Base-by-base conservation (phyloP, 2,888 invertebrate species). In the Tubiluchus corallicola region DNA sequence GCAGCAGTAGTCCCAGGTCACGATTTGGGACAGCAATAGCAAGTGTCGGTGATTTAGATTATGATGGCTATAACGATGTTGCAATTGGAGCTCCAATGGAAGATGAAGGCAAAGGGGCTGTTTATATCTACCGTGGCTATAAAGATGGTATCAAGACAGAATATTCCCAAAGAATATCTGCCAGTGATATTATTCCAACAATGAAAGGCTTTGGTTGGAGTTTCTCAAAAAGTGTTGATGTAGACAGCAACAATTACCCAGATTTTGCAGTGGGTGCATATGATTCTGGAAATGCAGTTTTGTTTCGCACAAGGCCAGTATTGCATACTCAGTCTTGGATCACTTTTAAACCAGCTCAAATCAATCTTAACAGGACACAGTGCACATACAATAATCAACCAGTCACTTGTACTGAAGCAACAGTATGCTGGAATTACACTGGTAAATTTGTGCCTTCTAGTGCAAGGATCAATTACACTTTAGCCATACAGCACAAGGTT, bases 11-110 rank as follows among this genome's bases (percentile, higher is more conserved):
- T n/a, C 9, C 29, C 9, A n/a, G 9, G 29, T 9, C 29, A 29
- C 29, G 29, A 9, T 29, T 29, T n/a, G 29, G 29, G 9, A 29
- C 29, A n/a, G n/a, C 29, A 29, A 29, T 29, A 9, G 29, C 29
- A 9, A n/a, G 9, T n/a, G 29, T 29, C n/a, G 29, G 29, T 29
- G 29, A 29, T n/a, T n/a, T 29, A 9, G 29, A 29, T n/a, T n/a
- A 9, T n/a, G 29, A 29, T 29, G 29, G 29, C 29, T 29, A 9
- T n/a, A n/a, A n/a, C 29, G 76, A 76, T 59, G 58, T 77, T 20
- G 75, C 73, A 1, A 65, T 77, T 20, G 74, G 74, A 21, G 75
- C 77, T 2, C 77, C 77, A 0, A 75, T 72, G 63, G 76, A 75
- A 55, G 65, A 72, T 40, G 63, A 67, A 20, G 71, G 70, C 0